Percentiles rank a stretch among this genome's conserved stretches.
Evolutionary conservation across 2,888 invertebrate species (phyloP).

Genomic region (Smittia aterrima): DNA sequence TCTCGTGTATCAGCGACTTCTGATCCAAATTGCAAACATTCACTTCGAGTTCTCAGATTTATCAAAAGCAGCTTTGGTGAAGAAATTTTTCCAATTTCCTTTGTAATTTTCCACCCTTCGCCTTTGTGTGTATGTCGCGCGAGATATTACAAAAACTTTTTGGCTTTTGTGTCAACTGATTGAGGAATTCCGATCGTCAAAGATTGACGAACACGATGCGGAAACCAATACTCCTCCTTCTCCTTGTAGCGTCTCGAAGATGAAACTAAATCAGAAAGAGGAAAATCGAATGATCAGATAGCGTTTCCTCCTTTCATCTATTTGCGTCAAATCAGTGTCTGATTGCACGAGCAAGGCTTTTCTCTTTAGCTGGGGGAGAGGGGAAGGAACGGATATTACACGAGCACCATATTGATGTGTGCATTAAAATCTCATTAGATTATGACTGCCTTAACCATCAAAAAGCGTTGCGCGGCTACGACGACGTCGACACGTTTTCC

Average conservation of each 20-base stretch:
- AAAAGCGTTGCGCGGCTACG: constrained; percentile 11
- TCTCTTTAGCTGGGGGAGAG: constrained; percentile 5
- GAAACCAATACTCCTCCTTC: neutral
- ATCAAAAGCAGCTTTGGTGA: constrained; percentile 2
- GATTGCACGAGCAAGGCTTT: constrained; percentile 35
- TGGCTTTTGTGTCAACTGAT: constrained; percentile 22
- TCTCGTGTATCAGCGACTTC: constrained; percentile 35
- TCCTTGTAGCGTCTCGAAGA: neutral
- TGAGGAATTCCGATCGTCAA: constrained; percentile 33
- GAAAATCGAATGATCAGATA: constrained; percentile 29
- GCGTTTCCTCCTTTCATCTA: neutral
- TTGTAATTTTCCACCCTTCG: constrained; percentile 18
- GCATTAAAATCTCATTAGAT: constrained; percentile 42
- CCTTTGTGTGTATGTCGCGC: neutral
- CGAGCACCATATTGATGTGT: constrained; percentile 39
- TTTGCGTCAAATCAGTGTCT: constrained; percentile 15
- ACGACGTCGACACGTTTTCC: constrained; percentile 23
- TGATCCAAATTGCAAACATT: constrained; percentile 28
- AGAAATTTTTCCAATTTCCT: constrained; percentile 38
- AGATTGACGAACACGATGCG: constrained; percentile 28
- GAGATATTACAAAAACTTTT: neutral
- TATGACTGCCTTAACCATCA: constrained; percentile 30
- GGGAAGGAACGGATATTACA: constrained; percentile 34
- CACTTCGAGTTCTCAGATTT: constrained; percentile 13
- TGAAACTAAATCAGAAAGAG: neutral